Evolutionary conservation across 2,113 vertebrate species (phyloP), one percentile per base, ranked within the genome.

Genomic region (Paraplagusia blochii): DNA sequence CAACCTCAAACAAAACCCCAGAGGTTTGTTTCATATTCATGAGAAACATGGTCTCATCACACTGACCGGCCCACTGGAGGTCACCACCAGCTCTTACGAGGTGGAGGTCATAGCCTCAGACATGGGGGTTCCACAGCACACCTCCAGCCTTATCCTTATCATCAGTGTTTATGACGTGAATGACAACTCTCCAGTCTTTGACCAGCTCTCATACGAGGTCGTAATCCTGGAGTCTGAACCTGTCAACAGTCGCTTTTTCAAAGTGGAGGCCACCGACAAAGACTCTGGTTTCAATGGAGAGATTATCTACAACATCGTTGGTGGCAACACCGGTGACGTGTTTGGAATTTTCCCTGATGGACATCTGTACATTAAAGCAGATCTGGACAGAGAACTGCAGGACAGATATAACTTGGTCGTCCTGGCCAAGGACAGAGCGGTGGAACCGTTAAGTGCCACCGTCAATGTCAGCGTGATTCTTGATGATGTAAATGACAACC

Each of bases 341-440:
- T 99, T 99, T 87, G 97, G 97, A 36, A 91, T 99, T 80, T 99
- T 99, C 58, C 97, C 97, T 14, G 97, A 99, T 38, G 97, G 97
- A 0, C 96, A 98, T 64, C 58, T 99, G 74, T 99, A 99, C 66
- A 95, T 99, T 67, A 98, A 96, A 73, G 88, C 91, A 46, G 95
- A 98, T 80, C 88, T 99, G 82, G 97, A 99, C 88, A 91, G 97
- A 69, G 97, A 99, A 77, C 83, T 93, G 44, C 95, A 97, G 66
- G 95, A 96, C 77, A 89, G 90, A 46, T 99, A 98, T 0, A 50
- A 92, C 66, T 89, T 99, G 14, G 61, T 94, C 79, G 87, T 99
- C 0, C 82, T 92, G 72, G 97, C 96, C 40, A 92, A 87, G 70
- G 97, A 99, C 58, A 87, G 93, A 74, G 97, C 96, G 0, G 95